phyloP scores from a whole-genome alignment of 2,888 invertebrate species.

The Autographa pulchrina region DNA sequence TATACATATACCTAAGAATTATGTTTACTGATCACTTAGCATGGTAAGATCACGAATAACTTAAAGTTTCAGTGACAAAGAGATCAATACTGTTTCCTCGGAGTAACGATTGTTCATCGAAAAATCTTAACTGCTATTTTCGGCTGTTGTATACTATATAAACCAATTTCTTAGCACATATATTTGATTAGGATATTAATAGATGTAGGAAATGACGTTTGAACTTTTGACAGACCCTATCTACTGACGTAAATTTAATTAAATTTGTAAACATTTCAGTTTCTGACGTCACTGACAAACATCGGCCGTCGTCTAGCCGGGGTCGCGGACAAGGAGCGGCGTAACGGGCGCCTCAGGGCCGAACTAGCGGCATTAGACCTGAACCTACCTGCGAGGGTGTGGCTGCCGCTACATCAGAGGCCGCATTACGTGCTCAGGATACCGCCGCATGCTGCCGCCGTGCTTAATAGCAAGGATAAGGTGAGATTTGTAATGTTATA shows the following conservation, averaged over 20 bases:
- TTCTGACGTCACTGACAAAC: slow-evolving; percentile 80
- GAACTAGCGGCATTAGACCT: slow-evolving; percentile 98
- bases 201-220: neutral
- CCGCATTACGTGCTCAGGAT: slow-evolving; percentile 98
- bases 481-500: slow-evolving; percentile 59
- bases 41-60: neutral
- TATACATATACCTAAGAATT: neutral
- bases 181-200: neutral
- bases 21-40: neutral
- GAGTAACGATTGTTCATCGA: neutral
- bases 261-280: slow-evolving; percentile 69
- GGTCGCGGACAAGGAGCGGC: slow-evolving; percentile 92
- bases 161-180: too few relatives aligned
- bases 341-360: slow-evolving; percentile 97
- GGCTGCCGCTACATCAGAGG: slow-evolving; percentile 97
- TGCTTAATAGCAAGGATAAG: slow-evolving; percentile 99
- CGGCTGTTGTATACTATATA: too few relatives aligned
- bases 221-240: slow-evolving; percentile 8
- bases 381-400: slow-evolving; percentile 99
- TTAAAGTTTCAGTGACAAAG: neutral
- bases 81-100: too few relatives aligned
- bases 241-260: neutral
- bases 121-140: neutral
- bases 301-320: slow-evolving; percentile 83
- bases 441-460: slow-evolving; percentile 98